Base-by-base conservation (phyloP, 2,797 vertebrate genomes). In the Myoxocephalus aenaeus region DNA sequence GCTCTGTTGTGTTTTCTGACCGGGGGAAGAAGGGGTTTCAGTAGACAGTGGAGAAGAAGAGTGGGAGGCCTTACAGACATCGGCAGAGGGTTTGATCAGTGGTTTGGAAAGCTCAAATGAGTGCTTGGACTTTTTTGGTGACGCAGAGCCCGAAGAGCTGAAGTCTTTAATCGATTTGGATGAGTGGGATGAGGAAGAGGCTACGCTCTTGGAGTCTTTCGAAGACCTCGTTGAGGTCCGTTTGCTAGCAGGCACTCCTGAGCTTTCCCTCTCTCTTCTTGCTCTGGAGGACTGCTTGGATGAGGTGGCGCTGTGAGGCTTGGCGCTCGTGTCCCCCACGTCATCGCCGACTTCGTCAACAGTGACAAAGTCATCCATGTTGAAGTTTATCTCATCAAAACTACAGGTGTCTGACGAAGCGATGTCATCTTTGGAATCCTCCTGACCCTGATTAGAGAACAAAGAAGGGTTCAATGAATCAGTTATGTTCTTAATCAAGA, bases 281-380 rank as follows among this genome's bases (percentile, higher is more conserved):
- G 40, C 34, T 51, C 25, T 75, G 15, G 74, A 70, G 22, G 70
- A 67, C 11, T 20, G 29, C 15, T 18, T 46, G 25, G 25, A 27
- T 27, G 25, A 27, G 25, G 25, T 1, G 25, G 25, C 25, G 25
- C 25, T 27, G 1, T 14, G 13, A 13, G 17, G 27, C 3, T 56
- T 3, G 0, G 70, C 4, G 15, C 22, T 27, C 0, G 10, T 32
- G 11, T 91, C 87, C 15, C 42, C 74, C 0, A 67, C 42, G 7
- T 66, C 65, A n/a, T 97, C 96, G 8, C 93, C 84, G 1, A 98
- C 94, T 85, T 99, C 97, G 64, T 99, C 98, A 82, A 99, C 96
- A 0, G 96, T 99, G 42, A 98, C 96, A 85, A 97, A 98, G 80
- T 98, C 97, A 18, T 96, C 96, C 86, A 97, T 90, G 90, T 97